A percentile compares a stretch with the other conserved stretches of the same genome.
These are phyloP conservation scores for Epicauta chinensis DNA, from an alignment of 1,140 invertebrate genomes.

Conservation along the genomic window DNA sequence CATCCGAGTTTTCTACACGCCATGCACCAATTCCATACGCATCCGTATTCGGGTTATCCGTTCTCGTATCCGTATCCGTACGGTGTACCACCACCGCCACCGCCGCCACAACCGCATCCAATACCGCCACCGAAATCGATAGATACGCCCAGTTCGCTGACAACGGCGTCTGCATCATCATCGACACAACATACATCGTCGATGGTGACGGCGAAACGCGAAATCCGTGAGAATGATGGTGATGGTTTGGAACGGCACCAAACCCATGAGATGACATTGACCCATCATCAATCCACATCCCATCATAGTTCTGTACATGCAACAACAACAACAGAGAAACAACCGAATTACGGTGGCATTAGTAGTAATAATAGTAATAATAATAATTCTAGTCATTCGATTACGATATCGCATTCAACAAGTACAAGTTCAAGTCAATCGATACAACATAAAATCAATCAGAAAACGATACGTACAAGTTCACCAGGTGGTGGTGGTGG, in stretches of 20 bases:
- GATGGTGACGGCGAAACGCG: conserved; percentile 51
- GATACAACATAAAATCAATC: conserved; percentile 43
- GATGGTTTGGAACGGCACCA: conserved; percentile 47
- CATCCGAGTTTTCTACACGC: conserved; percentile 59
- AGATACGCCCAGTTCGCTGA: conserved; percentile 46
- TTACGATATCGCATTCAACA: conserved; percentile 59
- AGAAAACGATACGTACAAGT: conserved; percentile 44
- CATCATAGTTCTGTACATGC: conserved; percentile 57
- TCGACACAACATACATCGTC: conserved; percentile 60
- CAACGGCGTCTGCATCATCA: conserved; percentile 54
- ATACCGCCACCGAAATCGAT: conserved; percentile 56
- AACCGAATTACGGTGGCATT: conserved; percentile 47
- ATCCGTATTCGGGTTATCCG: conserved; percentile 56
- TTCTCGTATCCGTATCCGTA: conserved; percentile 59
- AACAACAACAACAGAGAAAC: conserved; percentile 53
- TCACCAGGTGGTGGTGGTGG: conserved; percentile 44
- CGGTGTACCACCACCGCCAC: conserved; percentile 62
- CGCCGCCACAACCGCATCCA: conserved; percentile 56
- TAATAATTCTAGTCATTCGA: conserved; percentile 45
- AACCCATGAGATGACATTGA: conserved; percentile 54
- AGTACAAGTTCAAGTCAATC: conserved; percentile 56
- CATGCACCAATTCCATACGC: conserved; percentile 59
- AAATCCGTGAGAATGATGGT: conserved; percentile 44
- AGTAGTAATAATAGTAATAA: too few species aligned
- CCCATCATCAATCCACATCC: conserved; percentile 55